phyloP scores from a whole-genome alignment of 1,140 invertebrate genomes.

The Leptopilina boulardi region DNA sequence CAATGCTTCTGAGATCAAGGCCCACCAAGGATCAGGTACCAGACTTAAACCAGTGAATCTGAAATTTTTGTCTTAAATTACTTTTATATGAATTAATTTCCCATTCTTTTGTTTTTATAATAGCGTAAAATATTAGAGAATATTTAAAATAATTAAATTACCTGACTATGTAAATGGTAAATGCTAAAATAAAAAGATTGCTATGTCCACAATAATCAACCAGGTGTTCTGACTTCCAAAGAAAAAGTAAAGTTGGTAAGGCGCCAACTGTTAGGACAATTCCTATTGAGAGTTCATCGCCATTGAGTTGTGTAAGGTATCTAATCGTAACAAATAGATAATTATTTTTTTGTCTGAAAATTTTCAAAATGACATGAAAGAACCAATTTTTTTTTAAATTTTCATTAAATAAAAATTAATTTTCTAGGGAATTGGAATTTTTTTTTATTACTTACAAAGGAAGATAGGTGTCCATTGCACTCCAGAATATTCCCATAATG shows the following conservation, averaged over 20 bases:
- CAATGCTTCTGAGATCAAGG: conserved; percentile 83
- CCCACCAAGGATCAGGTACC: conserved; percentile 80
- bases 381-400: neutral
- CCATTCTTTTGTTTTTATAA: too few species aligned
- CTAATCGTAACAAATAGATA: conserved; percentile 63
- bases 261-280: conserved; percentile 81
- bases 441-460: conserved; percentile 83
- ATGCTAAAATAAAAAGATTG: conserved; percentile 87
- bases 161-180: conserved; percentile 86
- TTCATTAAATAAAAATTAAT: conserved; percentile 18
- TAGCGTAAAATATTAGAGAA: too few species aligned
- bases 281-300: conserved; percentile 80
- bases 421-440: too few species aligned
- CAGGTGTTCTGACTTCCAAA: conserved; percentile 87
- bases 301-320: conserved; percentile 79
- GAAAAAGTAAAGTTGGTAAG: conserved; percentile 82
- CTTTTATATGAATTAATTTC: too few species aligned
- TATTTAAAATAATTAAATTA: conserved; percentile 70
- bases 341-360: too few species aligned
- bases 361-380: too few species aligned
- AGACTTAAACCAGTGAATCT: conserved; percentile 80
- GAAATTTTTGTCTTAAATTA: conserved; percentile 26
- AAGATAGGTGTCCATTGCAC: conserved; percentile 85
- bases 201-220: conserved; percentile 91
- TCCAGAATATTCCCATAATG: conserved; percentile 86